Conservation (phyloP, 2,888 invertebrate genomes). For the Andrena flavipes region DNA sequence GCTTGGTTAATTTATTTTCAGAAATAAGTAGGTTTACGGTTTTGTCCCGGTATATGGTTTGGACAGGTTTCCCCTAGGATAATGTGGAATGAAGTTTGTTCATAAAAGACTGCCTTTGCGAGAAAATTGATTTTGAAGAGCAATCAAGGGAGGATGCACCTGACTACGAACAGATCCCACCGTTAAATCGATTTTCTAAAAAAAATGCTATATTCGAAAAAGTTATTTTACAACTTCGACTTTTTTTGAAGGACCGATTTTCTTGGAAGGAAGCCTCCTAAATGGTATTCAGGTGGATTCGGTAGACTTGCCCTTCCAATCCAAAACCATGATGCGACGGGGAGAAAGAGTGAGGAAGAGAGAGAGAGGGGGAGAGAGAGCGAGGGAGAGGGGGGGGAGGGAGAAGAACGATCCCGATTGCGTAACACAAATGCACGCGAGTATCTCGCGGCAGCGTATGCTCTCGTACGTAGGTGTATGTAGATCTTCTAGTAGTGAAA, state of each 20-base stretch:
- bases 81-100: no score
- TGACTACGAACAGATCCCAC: no score
- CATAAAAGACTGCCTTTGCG: no score
- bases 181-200: background rate
- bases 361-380: slow-evolving; percentile 22
- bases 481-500: slow-evolving; percentile 72
- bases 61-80: no score
- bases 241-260: no score
- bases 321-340: slow-evolving; percentile 40
- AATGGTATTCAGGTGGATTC: background rate
- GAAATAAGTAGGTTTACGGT: no score
- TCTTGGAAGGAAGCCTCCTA: background rate
- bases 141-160: no score
- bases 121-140: no score
- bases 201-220: background rate
- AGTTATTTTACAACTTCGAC: background rate
- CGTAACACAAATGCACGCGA: slow-evolving; percentile 69
- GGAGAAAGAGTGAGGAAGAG: slow-evolving; percentile 5
- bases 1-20: no score
- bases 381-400: slow-evolving; percentile 40
- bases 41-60: no score
- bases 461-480: slow-evolving; percentile 64
- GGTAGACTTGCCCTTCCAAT: slow-evolving; percentile 49
- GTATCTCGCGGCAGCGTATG: slow-evolving; percentile 53
- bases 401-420: slow-evolving; percentile 58